Evolutionary conservation across 1,140 invertebrate species (phyloP), one percentile per base, ranked within the genome.

Genomic region (Idris sp.): DNA sequence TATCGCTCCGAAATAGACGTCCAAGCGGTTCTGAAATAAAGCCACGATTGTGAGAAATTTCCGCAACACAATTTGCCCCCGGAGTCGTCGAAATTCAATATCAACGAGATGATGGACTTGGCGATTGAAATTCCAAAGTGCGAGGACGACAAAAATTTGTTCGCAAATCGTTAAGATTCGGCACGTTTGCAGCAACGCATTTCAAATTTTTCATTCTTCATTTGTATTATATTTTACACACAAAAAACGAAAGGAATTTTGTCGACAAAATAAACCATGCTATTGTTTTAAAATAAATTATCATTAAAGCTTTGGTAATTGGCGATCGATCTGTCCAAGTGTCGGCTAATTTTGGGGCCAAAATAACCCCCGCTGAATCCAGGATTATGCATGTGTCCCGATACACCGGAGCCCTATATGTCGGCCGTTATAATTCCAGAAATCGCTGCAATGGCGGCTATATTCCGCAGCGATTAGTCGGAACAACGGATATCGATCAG

Each of bases 401-500:
- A 68, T 74, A 68, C 36, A 68, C 25, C 48, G 46, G 26, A 36
- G 18, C 44, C 35, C 64, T 56, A 72, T 72, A 58, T 54, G 26
- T 51, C 41, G 28, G 49, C 41, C 25, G 40, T 48, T 59, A 61
- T 69, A 69, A 75, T 75, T 71, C 73, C 53, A 69, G 73, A 69
- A 75, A 75, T 75, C 53, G 73, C 46, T 59, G 65, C 73, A 64
- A 69, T 69, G 51, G 51, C 51, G 51, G 59, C 58, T 43, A 69
- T n/a, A n/a, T 75, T 75, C 53, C 46, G 54, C 33, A 71, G 73
- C 73, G 73, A 76, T 76, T 71, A 76, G 65, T 61, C 36, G 31
- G 31, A 65, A 71, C 73, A 71, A 51, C 59, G 65, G 51, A 56
- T 76, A 76, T 76, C 67, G 74, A 76, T 76, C 74, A 67, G 65